Base-by-base conservation (phyloP, 2,888 invertebrate genomes). In the Caenorhabditis imperialis region DNA sequence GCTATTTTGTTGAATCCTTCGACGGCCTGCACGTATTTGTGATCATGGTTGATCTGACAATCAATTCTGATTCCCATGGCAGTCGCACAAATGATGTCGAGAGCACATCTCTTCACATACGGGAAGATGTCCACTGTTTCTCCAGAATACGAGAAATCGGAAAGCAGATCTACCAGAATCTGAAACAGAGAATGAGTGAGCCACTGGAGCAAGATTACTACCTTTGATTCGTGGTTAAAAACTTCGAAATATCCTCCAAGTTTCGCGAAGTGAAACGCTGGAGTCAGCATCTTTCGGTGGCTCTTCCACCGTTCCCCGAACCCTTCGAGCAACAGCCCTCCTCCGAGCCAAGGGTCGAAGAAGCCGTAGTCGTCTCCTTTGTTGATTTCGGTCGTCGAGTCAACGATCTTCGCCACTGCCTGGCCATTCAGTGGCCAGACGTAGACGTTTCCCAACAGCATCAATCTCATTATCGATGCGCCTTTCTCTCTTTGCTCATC, bases 201-300 rank as follows among this genome's bases (percentile, higher is more conserved):
- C n/a, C n/a, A n/a, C n/a, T n/a, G n/a, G n/a, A n/a, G n/a, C 6
- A 27, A 45, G 8, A 7, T 30, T 45, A 12, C 7, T n/a, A 69
- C 71, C 63, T 74, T 69, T 0, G 75, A 16, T 38, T 75, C 63
- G 33, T 47, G 30, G 30, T 75, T 70, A 33, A 75, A 75, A 16
- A 75, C 75, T 44, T 72, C 72, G 6, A 67, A 67, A 30, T 71
- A 90, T 61, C 89, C 89, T 44, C 89, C 84, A 38, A 90, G 85
- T 54, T 91, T 90, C 44, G 88, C 88, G 82, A 90, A 91, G 81
- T 90, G 91, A 78, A 91, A 91, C 1, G 90, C 88, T n/a, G 90
- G 90, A n/a, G 90, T 90, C 47, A 90, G 83, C 81, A 90, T 84
- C 77, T 89, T 89, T n/a, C 90, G 81, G 42, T 90, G 84, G 2